Evolutionary conservation across 2,113 vertebrate genomes (phyloP), one percentile per base, ranked within the genome.

Genomic region (Trochalopteron elliotii): DNA sequence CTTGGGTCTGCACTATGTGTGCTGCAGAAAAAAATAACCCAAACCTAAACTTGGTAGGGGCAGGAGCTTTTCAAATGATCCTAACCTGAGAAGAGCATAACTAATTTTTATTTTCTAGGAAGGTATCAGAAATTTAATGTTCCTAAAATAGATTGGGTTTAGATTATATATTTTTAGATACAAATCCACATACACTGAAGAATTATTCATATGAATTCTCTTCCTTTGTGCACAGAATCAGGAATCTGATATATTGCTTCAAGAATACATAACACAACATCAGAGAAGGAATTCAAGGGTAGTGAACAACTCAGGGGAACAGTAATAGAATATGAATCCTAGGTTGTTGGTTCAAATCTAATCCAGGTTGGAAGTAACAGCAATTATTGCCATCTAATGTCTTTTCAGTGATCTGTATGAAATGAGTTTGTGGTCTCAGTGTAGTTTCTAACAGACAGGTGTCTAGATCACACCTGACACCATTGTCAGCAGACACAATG

Each of bases 291-390:
- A 81, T 92, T 89, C 56, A 64, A 83, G 27, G 42, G 42, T 47
- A 86, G 47, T 37, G 45, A 94, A 70, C 64, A 81, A 56, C 94
- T 93, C 90, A 33, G 61, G 92, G 90, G 93, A 94, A 42, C 64
- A 60, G 79, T 96, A 96, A 95, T 92, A 92, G 60, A 84, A 96
- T 97, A 94, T 71, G 94, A 95, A 83, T 75, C 80, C 76, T 78
- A 75, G 85, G 88, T 84, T 83, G 92, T 81, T 94, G 71, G 85
- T 94, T 93, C 88, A 95, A 96, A 96, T 94, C 76, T 96, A 97
- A 96, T 95, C 64, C 79, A 93, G 47, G 85, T 83, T 95, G 82
- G 85, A 93, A 94, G 79, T 88, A 90, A 92, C 78, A 91, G 52
- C 92, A 90, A 96, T 96, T 95, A 94, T 94, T 94, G 68, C 64